Evolutionary conservation across 2,113 vertebrate genomes (phyloP).

Genomic region (Actenoides lindsayi): DNA sequence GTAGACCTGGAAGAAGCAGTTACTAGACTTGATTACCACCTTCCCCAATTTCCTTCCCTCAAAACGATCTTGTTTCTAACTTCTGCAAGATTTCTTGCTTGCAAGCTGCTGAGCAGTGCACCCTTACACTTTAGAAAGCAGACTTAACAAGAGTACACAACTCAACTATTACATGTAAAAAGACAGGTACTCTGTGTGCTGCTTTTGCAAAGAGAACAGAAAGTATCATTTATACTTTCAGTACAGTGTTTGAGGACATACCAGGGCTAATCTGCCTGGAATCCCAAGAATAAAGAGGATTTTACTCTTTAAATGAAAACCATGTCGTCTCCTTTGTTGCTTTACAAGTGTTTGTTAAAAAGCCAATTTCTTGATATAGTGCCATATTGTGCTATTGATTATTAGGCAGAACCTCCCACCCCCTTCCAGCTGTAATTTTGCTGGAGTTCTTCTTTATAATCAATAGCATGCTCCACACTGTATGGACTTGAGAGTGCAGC

Average conservation of each 20-base stretch:
- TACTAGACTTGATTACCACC: background rate
- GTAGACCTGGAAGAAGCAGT: background rate
- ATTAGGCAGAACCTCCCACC: constrained; percentile 19
- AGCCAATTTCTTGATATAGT: constrained; percentile 30
- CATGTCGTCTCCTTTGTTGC: constrained; percentile 39
- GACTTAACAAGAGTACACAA: rapidly evolving
- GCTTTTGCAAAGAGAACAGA: background rate
- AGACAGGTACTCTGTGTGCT: background rate
- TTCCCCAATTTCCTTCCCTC: background rate
- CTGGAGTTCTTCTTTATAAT: constrained; percentile 57
- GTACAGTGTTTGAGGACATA: background rate
- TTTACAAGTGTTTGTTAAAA: constrained; percentile 54
- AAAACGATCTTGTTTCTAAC: background rate
- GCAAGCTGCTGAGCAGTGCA: background rate
- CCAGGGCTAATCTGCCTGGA: constrained; percentile 43
- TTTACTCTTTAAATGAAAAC: constrained; percentile 55
- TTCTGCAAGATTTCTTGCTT: background rate
- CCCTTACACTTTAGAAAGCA: background rate
- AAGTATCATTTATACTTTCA: background rate
- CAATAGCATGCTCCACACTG: constrained; percentile 23
- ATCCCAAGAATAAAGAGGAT: constrained; percentile 42
- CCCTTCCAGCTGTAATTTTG: constrained; percentile 54
- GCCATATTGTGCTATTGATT: constrained; percentile 66
- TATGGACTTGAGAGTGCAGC: constrained; percentile 17
- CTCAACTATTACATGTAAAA: background rate